Base-by-base conservation (phyloP, 2,797 vertebrate species). In the Argyrosomus regius region DNA sequence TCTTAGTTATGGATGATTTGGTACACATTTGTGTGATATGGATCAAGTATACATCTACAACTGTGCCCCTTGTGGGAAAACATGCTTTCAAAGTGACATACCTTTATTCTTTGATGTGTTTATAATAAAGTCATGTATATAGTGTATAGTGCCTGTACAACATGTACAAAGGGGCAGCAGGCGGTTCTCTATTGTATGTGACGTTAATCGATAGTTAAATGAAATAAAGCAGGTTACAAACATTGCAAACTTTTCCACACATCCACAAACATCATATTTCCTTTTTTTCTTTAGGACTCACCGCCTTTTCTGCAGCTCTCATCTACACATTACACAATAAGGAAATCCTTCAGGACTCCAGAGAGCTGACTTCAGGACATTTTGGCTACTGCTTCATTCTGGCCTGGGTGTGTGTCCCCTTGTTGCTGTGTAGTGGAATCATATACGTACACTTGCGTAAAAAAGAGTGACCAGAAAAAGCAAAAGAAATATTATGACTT, bases 401-500 rank as follows among this genome's bases (percentile, higher is more conserved):
- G 83, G 95, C 96, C 20, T 98, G 97, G 97, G 94, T 96, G 78
- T 97, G 96, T 72, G 96, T 96, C 24, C 97, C 97, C 24, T 90
- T 97, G 49, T 92, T 97, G 75, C 90, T 97, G 72, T 85, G 90
- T 69, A 98, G 97, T 0, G 96, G 97, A 3, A 10, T 96, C 75
- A 91, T 97, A 81, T 98, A 98, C 79, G 94, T 97, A 87, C 96
- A 97, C 87, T 92, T 98, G 78, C 95, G 96, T 62, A 98, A 98
- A 88, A 96, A 96, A 68, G 94, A 97, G 86, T 97, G 94, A 96
- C 12, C 41, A 41, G 10, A 31, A 57, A 48, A 65, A 3, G 5
- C 17, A 22, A 65, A 28, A 35, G 4, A 6, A 43, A 45, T 49
- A 22, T 74, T 31, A 64, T 75, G 17, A 31, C 22, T 4, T 26